Conservation (phyloP, 2,113 vertebrate genomes). For the Pristiophorus japonicus region DNA sequence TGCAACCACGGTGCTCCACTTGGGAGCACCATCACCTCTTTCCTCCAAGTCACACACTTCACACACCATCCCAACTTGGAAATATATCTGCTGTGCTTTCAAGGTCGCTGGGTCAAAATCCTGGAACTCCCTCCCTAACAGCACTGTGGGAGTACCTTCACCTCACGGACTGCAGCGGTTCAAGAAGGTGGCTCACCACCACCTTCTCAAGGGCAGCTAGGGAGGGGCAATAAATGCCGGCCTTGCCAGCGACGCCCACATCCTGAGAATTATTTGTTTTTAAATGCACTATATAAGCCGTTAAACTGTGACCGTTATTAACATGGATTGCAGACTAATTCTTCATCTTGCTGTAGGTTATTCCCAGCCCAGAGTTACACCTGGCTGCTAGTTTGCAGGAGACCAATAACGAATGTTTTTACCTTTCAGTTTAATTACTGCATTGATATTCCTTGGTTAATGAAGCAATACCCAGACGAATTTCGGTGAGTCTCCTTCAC, state of each 20-base stretch:
- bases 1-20: too few relatives aligned
- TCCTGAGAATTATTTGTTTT: neutral
- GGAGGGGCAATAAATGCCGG: neutral
- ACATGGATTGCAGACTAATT: neutral
- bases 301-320: neutral
- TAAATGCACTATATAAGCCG: neutral
- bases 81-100: neutral
- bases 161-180: neutral
- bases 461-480: constrained; percentile 78
- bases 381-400: neutral
- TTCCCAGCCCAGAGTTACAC: neutral
- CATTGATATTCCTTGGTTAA: constrained; percentile 85
- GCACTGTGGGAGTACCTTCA: neutral
- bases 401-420: constrained; percentile 33
- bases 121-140: neutral
- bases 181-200: neutral
- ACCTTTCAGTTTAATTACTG: constrained; percentile 89
- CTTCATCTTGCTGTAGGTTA: neutral
- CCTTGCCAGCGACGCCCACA: neutral
- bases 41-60: neutral
- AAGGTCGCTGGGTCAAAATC: neutral
- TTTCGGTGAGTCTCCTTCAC: constrained; percentile 68
- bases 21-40: neutral
- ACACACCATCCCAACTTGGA: neutral
- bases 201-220: neutral